Percentiles rank a stretch among this genome's conserved stretches.
These are phyloP conservation scores for Trachymyrmex cornetzi DNA, from an alignment of 1,140 invertebrate genomes.

Conservation along the genomic window DNA sequence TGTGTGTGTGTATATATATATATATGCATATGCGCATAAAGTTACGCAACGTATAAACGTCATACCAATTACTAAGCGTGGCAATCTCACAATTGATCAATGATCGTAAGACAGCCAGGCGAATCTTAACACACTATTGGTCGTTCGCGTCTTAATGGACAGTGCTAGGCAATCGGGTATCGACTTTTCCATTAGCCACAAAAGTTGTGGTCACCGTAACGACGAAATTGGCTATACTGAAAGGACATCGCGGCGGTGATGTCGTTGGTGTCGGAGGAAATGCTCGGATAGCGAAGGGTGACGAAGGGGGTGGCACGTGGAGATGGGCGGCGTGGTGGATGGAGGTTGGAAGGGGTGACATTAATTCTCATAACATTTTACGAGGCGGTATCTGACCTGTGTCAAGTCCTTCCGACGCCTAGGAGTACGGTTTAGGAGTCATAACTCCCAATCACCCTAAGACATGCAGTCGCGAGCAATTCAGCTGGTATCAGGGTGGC, in stretches of 20 bases:
- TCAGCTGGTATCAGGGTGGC: slow-evolving; percentile 46
- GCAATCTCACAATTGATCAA: slow-evolving; percentile 32
- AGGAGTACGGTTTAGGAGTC: slow-evolving; percentile 85
- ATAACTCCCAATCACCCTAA: slow-evolving; percentile 86
- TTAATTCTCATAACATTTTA: slow-evolving; percentile 87
- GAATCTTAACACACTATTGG: slow-evolving; percentile 58
- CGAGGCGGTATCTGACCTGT: slow-evolving; percentile 86
- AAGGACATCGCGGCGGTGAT: slow-evolving; percentile 69
- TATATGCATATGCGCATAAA: not conserved
- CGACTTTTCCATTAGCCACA: slow-evolving; percentile 85
- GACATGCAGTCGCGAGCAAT: slow-evolving; percentile 83
- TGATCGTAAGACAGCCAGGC: slow-evolving; percentile 42
- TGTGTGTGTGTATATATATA: not conserved
- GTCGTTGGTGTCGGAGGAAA: slow-evolving; percentile 52
- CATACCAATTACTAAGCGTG: not conserved
- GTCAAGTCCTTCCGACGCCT: slow-evolving; percentile 84
- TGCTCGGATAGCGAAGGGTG: slow-evolving; percentile 60
- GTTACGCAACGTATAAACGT: slow-evolving; percentile 6
- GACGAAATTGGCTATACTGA: slow-evolving; percentile 82
- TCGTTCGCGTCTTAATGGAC: slow-evolving; percentile 64
- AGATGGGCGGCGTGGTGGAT: slow-evolving; percentile 62
- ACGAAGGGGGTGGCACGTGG: slow-evolving; percentile 41
- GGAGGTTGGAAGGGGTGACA: slow-evolving; percentile 72
- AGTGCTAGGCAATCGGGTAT: slow-evolving; percentile 82
- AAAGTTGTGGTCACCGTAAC: slow-evolving; percentile 83